phyloP scores from a whole-genome alignment of 1,140 invertebrate species.

The Apis laboriosa region DNA sequence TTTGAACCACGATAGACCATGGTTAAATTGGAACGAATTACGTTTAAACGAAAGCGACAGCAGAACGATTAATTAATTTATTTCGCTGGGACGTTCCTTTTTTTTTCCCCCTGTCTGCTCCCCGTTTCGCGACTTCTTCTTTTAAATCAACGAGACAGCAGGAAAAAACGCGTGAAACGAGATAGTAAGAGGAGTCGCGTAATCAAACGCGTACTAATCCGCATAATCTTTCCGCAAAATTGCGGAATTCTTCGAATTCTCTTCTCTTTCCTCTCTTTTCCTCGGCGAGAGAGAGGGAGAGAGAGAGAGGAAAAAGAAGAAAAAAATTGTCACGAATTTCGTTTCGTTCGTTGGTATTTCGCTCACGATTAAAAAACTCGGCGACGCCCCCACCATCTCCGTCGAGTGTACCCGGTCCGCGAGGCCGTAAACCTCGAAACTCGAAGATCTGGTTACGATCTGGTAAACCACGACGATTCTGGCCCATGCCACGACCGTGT shows the following conservation, averaged over 20 bases:
- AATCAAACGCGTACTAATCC: slow-evolving; percentile 9
- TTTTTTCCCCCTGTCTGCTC: background rate
- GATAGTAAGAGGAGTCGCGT: slow-evolving; percentile 31
- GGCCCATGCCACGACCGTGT: background rate
- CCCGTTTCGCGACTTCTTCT: background rate
- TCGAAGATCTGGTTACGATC: slow-evolving; percentile 36
- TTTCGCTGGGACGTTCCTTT: background rate
- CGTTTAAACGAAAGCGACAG: slow-evolving; percentile 15
- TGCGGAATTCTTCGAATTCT: background rate
- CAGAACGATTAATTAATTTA: slow-evolving; percentile 37
- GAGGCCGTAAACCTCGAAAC: slow-evolving; percentile 37
- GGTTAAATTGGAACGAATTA: slow-evolving; percentile 51
- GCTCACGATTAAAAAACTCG: too few species aligned
- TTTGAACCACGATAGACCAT: background rate
- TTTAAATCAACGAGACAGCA: background rate
- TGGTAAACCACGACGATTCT: slow-evolving; percentile 16
- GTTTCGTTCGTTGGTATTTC: too few species aligned
- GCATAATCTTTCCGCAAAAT: background rate
- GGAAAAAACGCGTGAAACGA: slow-evolving; percentile 38
- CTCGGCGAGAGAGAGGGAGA: too few species aligned
- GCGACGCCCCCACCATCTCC: too few species aligned
- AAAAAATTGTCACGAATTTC: too few species aligned
- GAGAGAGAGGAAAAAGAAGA: too few species aligned
- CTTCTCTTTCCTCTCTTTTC: too few species aligned
- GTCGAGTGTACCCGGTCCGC: background rate